These are phyloP conservation scores for Patiria miniata DNA, from an alignment of 35 echinoderm and acorn worm species.

Conservation along the genomic window DNA sequence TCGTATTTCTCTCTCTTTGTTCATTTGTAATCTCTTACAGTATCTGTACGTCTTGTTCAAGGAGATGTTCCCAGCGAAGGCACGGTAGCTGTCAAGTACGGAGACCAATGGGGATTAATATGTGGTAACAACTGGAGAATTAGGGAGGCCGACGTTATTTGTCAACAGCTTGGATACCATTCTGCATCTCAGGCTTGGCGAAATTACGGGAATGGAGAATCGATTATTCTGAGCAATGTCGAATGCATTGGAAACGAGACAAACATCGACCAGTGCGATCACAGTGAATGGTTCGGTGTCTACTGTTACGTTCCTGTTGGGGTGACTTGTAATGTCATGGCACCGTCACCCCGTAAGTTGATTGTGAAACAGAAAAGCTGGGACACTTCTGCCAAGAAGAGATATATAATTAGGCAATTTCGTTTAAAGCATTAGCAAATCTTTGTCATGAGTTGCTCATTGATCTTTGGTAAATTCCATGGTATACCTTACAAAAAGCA, in stretches of 20 bases:
- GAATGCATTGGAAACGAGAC: background rate
- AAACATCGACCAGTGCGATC: conserved; percentile 11
- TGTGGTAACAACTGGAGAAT: conserved; percentile 56
- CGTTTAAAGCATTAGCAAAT: no score
- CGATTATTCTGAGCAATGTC: background rate
- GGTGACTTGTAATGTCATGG: background rate
- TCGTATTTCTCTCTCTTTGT: background rate
- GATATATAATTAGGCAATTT: no score
- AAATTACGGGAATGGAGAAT: background rate
- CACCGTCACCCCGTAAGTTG: no score
- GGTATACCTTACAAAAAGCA: no score
- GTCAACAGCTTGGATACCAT: conserved; percentile 55
- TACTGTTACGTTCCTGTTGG: background rate
- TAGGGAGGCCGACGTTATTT: conserved; percentile 53
- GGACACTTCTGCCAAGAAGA: no score
- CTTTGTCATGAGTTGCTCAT: no score
- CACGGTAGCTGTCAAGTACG: conserved; percentile 47
- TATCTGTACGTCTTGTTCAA: conserved; percentile 21
- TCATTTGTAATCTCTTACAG: background rate
- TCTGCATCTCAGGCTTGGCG: background rate
- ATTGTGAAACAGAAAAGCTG: no score
- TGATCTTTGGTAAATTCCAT: no score
- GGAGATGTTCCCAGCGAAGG: conserved; percentile 44
- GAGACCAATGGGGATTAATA: conserved; percentile 41
- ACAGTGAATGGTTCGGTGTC: background rate